These are phyloP conservation scores for Anabacerthia variegaticeps DNA, from an alignment of 2,797 vertebrate species.

Conservation along the genomic window DNA sequence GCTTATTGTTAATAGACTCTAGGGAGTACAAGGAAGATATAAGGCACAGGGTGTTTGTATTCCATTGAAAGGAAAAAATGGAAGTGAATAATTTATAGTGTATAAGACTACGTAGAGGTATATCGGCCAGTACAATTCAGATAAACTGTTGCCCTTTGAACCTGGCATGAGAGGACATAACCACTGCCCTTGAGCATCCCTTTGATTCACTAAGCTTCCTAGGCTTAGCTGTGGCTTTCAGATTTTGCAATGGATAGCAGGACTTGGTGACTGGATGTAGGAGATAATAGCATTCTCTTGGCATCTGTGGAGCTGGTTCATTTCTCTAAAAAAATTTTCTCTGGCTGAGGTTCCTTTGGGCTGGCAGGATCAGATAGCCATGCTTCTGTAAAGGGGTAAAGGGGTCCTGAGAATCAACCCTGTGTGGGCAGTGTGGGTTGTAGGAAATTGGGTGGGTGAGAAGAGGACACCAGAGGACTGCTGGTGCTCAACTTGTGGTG, in stretches of 20 bases:
- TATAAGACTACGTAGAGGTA: neutral
- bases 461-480: neutral
- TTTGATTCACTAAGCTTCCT: neutral
- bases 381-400: neutral
- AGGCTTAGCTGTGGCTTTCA: neutral
- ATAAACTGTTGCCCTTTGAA: neutral
- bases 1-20: neutral
- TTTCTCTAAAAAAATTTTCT: neutral
- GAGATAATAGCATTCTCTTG: neutral
- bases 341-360: neutral
- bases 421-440: neutral
- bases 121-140: neutral
- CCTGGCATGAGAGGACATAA: neutral
- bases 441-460: accelerated
- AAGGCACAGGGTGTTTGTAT: neutral
- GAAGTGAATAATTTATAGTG: neutral
- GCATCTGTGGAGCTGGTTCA: neutral
- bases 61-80: neutral
- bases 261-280: neutral
- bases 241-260: neutral
- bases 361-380: neutral
- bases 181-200: neutral
- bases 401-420: neutral
- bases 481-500: neutral
- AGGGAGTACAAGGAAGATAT: neutral